phyloP scores from a whole-genome alignment of 2,888 invertebrate genomes.

The Nymphalis c-album region DNA sequence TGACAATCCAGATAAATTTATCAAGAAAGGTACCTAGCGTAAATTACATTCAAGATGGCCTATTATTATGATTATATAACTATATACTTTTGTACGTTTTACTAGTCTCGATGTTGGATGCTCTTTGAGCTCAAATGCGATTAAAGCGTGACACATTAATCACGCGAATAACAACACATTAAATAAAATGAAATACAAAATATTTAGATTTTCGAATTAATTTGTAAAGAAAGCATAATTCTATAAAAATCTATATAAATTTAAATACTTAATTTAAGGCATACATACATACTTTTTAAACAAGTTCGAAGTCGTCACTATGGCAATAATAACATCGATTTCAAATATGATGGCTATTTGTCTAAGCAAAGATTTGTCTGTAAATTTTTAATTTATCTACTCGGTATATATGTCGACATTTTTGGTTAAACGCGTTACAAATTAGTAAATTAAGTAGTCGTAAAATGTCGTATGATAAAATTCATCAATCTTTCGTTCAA shows the following conservation, averaged over 20 bases:
- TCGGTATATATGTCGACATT: neutral
- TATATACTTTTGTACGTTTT: too few species aligned
- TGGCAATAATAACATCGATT: neutral
- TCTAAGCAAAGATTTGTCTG: neutral
- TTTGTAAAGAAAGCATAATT: too few species aligned
- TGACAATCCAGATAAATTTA: slow-evolving; percentile 82
- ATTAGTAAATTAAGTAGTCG: neutral
- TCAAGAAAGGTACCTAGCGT: slow-evolving; percentile 80
- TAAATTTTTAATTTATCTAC: neutral
- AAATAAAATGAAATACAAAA: too few species aligned
- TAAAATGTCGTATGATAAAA: slow-evolving; percentile 67
- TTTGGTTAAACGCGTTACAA: neutral
- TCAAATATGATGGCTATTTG: neutral
- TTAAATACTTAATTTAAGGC: neutral
- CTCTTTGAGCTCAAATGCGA: too few species aligned
- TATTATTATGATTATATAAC: too few species aligned
- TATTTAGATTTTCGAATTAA: too few species aligned
- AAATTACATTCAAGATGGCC: too few species aligned
- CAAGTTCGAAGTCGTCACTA: neutral
- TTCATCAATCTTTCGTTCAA: slow-evolving; percentile 69
- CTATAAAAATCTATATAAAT: too few species aligned
- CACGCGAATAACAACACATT: too few species aligned
- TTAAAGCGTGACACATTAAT: too few species aligned
- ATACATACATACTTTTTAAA: neutral
- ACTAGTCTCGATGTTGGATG: too few species aligned